Conservation (phyloP, 1,140 invertebrate species). For the Rhyzopertha dominica region DNA sequence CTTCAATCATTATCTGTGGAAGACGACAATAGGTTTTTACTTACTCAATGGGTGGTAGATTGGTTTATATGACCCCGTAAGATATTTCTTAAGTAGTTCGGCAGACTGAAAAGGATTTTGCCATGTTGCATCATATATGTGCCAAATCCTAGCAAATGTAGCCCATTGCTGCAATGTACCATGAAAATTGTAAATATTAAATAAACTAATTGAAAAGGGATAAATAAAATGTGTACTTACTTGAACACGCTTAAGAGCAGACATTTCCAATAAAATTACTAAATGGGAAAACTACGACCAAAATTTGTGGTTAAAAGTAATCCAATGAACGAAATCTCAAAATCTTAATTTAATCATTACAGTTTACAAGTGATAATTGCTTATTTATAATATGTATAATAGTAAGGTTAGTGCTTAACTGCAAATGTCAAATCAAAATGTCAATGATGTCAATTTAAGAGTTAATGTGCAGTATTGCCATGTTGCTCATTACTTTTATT, state of each 20-base stretch:
- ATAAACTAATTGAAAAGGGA: constrained; percentile 4
- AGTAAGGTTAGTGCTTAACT: no score
- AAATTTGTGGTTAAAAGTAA: no score
- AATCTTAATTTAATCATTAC: no score
- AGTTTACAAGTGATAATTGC: no score
- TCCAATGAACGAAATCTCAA: no score
- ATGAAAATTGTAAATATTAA: not conserved
- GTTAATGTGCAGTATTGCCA: no score
- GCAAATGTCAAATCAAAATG: no score
- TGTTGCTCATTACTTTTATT: no score
- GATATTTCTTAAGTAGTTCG: constrained; percentile 65
- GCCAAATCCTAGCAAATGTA: constrained; percentile 88
- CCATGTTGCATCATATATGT: constrained; percentile 91
- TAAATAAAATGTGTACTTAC: constrained; percentile 21
- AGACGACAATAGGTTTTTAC: constrained; percentile 30
- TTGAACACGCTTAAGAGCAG: constrained; percentile 36
- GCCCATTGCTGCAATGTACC: constrained; percentile 82
- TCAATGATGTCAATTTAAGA: no score
- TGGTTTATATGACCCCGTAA: constrained; percentile 85
- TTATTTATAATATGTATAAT: no score
- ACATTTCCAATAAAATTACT: no score
- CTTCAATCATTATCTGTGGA: not conserved
- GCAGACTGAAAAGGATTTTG: constrained; percentile 90
- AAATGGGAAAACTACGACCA: no score
- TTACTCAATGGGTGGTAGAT: constrained; percentile 85